phyloP scores from a whole-genome alignment of 2,113 vertebrate species.

The Microcebus lehilahytsara region DNA sequence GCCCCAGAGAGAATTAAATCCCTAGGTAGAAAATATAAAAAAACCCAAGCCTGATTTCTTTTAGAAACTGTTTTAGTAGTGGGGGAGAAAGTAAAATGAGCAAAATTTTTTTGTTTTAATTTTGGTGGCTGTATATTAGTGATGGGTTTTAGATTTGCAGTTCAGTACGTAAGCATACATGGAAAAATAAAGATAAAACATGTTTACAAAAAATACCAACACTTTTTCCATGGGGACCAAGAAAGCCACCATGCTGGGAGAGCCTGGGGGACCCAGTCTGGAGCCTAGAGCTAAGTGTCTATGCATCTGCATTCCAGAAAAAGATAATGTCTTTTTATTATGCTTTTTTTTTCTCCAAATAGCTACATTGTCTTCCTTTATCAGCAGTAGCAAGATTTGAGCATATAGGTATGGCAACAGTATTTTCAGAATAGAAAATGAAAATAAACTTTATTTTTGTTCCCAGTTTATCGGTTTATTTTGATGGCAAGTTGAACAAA shows the following conservation, averaged over 20 bases:
- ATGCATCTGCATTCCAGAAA: neutral
- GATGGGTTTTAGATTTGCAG: conserved; percentile 4
- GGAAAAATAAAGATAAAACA: neutral
- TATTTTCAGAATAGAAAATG: conserved; percentile 44
- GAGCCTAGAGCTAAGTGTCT: neutral
- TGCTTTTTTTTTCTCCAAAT: neutral
- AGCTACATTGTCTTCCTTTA: neutral
- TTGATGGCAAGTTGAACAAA: conserved; percentile 5
- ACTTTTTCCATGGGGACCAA: conserved; percentile 6
- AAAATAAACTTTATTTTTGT: conserved; percentile 42
- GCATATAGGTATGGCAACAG: neutral
- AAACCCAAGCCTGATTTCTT: conserved; percentile 13
- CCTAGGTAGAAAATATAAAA: conserved; percentile 37
- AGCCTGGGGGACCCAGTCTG: neutral
- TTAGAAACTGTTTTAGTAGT: conserved; percentile 44
- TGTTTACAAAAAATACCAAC: conserved; percentile 13
- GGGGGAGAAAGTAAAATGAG: conserved; percentile 13
- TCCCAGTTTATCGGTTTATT: neutral
- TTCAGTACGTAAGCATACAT: neutral
- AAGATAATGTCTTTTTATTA: neutral
- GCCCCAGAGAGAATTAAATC: conserved; percentile 12
- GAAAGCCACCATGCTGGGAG: neutral
- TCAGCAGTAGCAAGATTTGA: neutral
- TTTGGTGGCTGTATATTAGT: neutral
- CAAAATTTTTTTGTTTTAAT: conserved; percentile 33